Conservation (phyloP, 2,113 vertebrate genomes). For the Amphiprion percula region DNA sequence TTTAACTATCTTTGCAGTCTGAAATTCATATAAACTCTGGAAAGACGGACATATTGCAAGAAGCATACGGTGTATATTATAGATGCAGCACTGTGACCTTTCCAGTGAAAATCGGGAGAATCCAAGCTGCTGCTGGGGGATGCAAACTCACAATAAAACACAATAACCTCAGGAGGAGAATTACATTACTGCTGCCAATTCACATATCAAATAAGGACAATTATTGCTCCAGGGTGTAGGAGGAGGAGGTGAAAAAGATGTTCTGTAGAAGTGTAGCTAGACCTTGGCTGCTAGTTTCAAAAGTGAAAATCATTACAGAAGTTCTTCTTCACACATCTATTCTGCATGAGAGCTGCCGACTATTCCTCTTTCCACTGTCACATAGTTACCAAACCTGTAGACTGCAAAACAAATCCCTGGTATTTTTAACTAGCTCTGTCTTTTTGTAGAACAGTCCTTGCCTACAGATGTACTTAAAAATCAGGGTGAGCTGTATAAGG, state of each 20-base stretch:
- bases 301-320: conserved; percentile 6
- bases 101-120: not conserved
- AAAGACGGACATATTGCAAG: not conserved
- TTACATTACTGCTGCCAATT: conserved; percentile 32
- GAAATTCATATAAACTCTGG: conserved; percentile 33
- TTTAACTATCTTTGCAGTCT: conserved; percentile 52
- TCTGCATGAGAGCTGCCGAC: conserved; percentile 6
- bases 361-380: not conserved
- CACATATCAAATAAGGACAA: conserved; percentile 47
- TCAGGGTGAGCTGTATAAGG: not conserved
- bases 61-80: not conserved
- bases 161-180: conserved; percentile 45
- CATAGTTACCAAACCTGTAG: conserved; percentile 30
- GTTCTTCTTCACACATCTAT: conserved; percentile 7
- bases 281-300: conserved; percentile 9
- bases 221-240: conserved; percentile 31
- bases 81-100: conserved; percentile 18
- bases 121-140: not conserved
- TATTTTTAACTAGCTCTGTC: conserved; percentile 20
- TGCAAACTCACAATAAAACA: conserved; percentile 33
- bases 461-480: conserved; percentile 22
- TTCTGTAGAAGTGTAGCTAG: not conserved
- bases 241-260: conserved; percentile 25
- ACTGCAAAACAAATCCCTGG: conserved; percentile 23
- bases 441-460: conserved; percentile 17